Evolutionary conservation across 1,140 invertebrate genomes (phyloP), one percentile per base, ranked within the genome.

Genomic region (Heliconius congener): DNA sequence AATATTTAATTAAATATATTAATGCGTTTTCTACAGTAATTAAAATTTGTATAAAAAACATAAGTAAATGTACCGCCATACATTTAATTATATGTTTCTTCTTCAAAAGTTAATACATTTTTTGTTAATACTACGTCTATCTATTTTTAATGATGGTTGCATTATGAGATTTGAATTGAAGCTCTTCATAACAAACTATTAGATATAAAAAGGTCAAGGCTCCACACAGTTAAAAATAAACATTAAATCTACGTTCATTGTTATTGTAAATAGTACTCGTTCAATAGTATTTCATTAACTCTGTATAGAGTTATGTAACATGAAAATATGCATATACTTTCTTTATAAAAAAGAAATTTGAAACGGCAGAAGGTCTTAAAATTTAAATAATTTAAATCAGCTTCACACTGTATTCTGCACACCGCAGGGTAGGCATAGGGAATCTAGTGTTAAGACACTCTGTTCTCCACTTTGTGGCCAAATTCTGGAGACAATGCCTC

Each of bases 191-290:
- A 30, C 39, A 76, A 71, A 30, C 74, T 79, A 76, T 55, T 66
- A 66, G n/a, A 74, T 71, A 70, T 77, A 74, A 76, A 85, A 85
- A 85, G 83, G 79, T 85, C 83, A 85, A 81, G 84, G 84, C 77
- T 80, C 34, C 23, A 57, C 18, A 42, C 55, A 8, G 80, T 78
- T 80, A 82, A 74, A 74, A 71, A 77, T 79, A 74, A 83, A 81
- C 74, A 78, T 73, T 55, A 78, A 78, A 80, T 75, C 66, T 76
- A 80, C 82, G 79, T 75, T 76, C 70, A 79, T 71, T 73, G 71
- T 66, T 81, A 75, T 72, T 79, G 73, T 75, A 79, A 60, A 74
- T 82, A 76, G 34, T 52, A 74, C 77, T 50, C 71, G 75, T 79
- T 78, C 74, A 80, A 82, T 77, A 60, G 70, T 77, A 72, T 78